Evolutionary conservation across 2,888 invertebrate species (phyloP).

Genomic region (Mermis nigrescens): DNA sequence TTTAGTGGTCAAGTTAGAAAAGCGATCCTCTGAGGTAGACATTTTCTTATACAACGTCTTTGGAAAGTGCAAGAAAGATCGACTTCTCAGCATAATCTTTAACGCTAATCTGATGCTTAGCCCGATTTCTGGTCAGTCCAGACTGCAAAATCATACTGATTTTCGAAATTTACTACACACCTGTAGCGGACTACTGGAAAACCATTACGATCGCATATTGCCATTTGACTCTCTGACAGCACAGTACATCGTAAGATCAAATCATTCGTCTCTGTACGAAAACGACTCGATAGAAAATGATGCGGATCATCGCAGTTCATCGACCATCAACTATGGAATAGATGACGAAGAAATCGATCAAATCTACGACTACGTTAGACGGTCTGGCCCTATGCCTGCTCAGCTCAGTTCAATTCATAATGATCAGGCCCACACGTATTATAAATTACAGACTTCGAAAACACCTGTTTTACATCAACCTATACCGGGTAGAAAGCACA

Average conservation of each 20-base stretch:
- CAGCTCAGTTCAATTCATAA: too few relatives aligned
- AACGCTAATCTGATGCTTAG: constrained; percentile 61
- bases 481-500: too few relatives aligned
- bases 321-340: neutral
- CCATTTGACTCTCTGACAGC: neutral
- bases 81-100: constrained; percentile 52
- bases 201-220: neutral
- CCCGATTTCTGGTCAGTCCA: constrained; percentile 45
- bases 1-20: neutral
- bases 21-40: neutral
- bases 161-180: neutral
- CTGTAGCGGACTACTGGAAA: constrained; percentile 4
- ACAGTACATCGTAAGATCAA: neutral
- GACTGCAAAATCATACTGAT: constrained; percentile 37
- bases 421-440: too few relatives aligned
- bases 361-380: constrained; percentile 82
- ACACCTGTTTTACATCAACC: too few relatives aligned
- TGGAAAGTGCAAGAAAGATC: constrained; percentile 57
- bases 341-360: constrained; percentile 79
- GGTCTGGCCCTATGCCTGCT: too few relatives aligned
- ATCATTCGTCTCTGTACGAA: neutral
- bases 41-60: constrained; percentile 44
- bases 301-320: neutral
- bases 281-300: neutral
- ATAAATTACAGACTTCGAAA: too few relatives aligned